Evolutionary conservation across 2,888 invertebrate genomes (phyloP), one percentile per base, ranked within the genome.

Genomic region (Synanthedon myopaeformis): DNA sequence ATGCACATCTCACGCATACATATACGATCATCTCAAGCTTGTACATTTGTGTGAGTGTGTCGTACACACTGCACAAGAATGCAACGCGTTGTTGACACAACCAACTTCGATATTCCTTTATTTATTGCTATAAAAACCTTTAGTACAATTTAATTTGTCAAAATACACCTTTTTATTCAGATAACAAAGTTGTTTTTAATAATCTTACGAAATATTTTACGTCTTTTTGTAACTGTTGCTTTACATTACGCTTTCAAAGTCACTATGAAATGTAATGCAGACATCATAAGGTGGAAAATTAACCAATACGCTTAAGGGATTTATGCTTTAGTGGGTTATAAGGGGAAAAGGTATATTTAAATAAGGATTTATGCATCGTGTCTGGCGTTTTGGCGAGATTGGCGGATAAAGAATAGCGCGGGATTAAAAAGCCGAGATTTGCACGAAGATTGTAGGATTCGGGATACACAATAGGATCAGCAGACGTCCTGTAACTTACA

Each of bases 51-150:
- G 77, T 69, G 75, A 68, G 71, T 70, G 74, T 72, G 74, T 74
- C 59, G 59, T 72, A 77, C 76, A 79, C 79, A 71, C 74, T 79
- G 80, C 82, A 79, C 83, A 86, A 86, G 86, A 86, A 86, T 86
- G 86, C 87, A 85, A 79, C 76, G 81, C 82, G 83, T 82, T 86
- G 87, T 86, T 87, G 87, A 86, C 86, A 87, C 86, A 83, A 76
- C 79, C 82, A 84, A 81, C 85, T 83, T 84, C 85, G 84, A 85
- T 87, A 85, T 84, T 86, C 83, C 83, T 87, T 87, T 87, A 87
- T 87, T 86, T 87, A 87, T 85, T 80, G 74, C 83, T 82, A 84
- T 83, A 83, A 85, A 85, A 85, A 81, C 83, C 79, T 75, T 10
- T 35, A 35, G 68, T 58, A 60, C 57, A 54, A 14, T 28, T 51